Base-by-base conservation (phyloP, 1,140 invertebrate genomes). In the Drosophila arizonae region DNA sequence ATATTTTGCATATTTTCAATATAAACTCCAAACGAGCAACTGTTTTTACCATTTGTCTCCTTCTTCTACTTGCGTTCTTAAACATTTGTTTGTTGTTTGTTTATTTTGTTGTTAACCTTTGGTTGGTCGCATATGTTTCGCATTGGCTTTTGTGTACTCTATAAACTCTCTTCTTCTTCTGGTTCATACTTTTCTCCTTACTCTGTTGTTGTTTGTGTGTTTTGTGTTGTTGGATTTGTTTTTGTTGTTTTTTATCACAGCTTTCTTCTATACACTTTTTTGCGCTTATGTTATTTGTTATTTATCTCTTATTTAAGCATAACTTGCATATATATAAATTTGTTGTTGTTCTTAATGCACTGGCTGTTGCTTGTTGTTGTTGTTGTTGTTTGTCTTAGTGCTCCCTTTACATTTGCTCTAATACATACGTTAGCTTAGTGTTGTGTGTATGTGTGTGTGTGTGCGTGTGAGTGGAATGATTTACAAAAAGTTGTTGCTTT, bases 71-170 rank as follows among this genome's bases (percentile, higher is more conserved):
- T n/a, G 8, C 26, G 8, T 36, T 54, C 50, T 56, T 50, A 48
- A 68, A 73, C 41, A 26, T 26, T 48, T 28, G 60, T 41, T 39
- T 46, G 17, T 56, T 28, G 24, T 62, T 60, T 65, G 74, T 81
- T 80, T 68, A 76, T 64, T 61, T 70, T 66, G 68, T 76, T 76
- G 73, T 76, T 72, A 76, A 76, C 73, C 76, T 73, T 84, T 82
- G 78, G 79, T 87, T 87, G 84, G 84, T 87, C 84, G 84, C 84
- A 87, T 86, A 77, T 79, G 80, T 88, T 82, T 82, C 79, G 72
- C 77, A 81, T 87, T 87, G 84, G 84, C 82, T 79, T 86, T 76
- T 56, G 28, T 58, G 51, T 73, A 51, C 6, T 67, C 36, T 39
- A 39, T 39, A 21, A 68, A 24, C 56, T 41, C 56, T 41, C 41